These are phyloP conservation scores for Zaprionus gabonicus DNA, from an alignment of 1,140 invertebrate species.

Conservation along the genomic window DNA sequence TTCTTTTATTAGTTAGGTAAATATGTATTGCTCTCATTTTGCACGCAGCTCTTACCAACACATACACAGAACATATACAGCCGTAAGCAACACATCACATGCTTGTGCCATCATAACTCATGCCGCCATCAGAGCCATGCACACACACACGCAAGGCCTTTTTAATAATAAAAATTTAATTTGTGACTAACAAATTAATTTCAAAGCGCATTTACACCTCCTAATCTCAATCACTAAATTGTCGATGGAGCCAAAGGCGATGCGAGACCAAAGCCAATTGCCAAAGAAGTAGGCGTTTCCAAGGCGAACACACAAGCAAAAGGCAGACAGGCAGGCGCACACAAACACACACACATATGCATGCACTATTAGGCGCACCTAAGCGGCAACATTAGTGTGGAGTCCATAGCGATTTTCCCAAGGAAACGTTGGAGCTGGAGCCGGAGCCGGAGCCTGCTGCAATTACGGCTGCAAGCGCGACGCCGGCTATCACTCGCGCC, in stretches of 20 bases:
- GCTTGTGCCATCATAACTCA: neutral
- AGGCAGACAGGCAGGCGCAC: constrained; percentile 15
- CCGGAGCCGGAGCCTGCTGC: constrained; percentile 51
- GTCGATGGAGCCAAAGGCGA: constrained; percentile 60
- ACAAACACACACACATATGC: constrained; percentile 35
- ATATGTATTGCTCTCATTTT: neutral
- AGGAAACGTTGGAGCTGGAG: constrained; percentile 35
- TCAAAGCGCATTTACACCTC: constrained; percentile 80
- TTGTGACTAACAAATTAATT: constrained; percentile 81
- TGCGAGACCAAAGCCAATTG: constrained; percentile 34
- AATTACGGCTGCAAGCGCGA: constrained; percentile 80
- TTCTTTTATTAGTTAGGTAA: neutral
- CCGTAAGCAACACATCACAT: neutral
- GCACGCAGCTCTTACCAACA: neutral
- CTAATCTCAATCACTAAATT: constrained; percentile 82
- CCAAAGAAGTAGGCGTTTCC: constrained; percentile 64
- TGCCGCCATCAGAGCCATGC: constrained; percentile 39
- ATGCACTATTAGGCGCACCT: constrained; percentile 73
- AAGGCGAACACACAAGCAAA: constrained; percentile 31
- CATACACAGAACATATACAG: too few species aligned
- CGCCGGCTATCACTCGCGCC: constrained; percentile 79
- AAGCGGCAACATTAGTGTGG: constrained; percentile 69
- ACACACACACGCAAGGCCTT: constrained; percentile 65
- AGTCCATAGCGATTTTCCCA: constrained; percentile 69
- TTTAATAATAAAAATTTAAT: constrained; percentile 83